A percentile compares a stretch with the other conserved stretches of the same genome.
These are phyloP conservation scores for Auanema sp. DNA, from an alignment of 2,888 invertebrate genomes.

Conservation along the genomic window DNA sequence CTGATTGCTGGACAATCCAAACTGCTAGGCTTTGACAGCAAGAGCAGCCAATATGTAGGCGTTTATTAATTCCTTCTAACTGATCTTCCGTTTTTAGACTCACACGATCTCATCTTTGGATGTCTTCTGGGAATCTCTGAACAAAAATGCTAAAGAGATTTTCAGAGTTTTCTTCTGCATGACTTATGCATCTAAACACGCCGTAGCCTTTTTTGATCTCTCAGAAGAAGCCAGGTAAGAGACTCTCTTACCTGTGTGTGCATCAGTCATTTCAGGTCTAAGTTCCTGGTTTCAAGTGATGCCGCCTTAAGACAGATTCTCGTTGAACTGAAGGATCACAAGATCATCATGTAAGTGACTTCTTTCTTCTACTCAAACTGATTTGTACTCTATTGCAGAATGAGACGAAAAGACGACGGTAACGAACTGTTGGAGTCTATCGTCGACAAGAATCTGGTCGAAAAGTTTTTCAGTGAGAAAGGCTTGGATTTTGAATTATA, in stretches of 20 bases:
- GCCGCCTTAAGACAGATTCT: conserved; percentile 80
- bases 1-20: conserved; percentile 34
- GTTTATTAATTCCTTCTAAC: neutral
- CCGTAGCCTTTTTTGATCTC: conserved; percentile 80
- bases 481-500: conserved; percentile 22
- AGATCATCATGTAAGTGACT: conserved; percentile 74
- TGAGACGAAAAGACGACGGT: conserved; percentile 40
- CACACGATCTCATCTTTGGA: conserved; percentile 79
- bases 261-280: conserved; percentile 71
- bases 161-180: conserved; percentile 43
- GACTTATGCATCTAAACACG: conserved; percentile 21
- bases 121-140: conserved; percentile 87
- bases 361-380: neutral
- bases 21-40: conserved; percentile 31
- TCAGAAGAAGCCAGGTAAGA: conserved; percentile 73
- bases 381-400: conserved; percentile 20
- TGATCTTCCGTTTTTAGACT: conserved; percentile 17
- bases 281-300: conserved; percentile 89
- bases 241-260: neutral
- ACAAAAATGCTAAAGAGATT: conserved; percentile 76
- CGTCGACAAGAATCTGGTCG: conserved; percentile 39
- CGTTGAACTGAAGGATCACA: conserved; percentile 92
- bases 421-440: conserved; percentile 41
- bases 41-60: conserved; percentile 25
- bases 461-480: conserved; percentile 37